Conservation (phyloP, 2,888 invertebrate species). For the Monopis laevigella region DNA sequence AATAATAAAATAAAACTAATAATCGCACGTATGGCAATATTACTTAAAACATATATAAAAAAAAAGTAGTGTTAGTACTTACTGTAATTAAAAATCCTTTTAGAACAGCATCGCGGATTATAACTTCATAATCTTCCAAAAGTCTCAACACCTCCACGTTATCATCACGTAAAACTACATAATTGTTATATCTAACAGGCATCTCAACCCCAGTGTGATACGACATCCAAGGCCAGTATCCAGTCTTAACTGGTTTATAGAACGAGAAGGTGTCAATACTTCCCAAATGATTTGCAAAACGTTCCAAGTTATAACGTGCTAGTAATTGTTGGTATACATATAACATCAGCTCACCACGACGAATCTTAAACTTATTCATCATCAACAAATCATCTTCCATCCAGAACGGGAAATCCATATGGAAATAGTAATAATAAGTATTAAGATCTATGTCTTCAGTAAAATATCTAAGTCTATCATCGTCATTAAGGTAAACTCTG, state of each 20-base stretch:
- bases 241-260: constrained; percentile 46
- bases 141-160: constrained; percentile 34
- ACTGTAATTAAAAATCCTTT: constrained; percentile 59
- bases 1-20: too few species aligned
- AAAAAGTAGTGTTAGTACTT: constrained; percentile 19
- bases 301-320: constrained; percentile 68
- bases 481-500: constrained; percentile 58
- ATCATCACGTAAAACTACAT: constrained; percentile 34
- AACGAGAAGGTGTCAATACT: constrained; percentile 51
- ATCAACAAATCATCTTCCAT: constrained; percentile 51
- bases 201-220: constrained; percentile 64
- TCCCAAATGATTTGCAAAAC: constrained; percentile 59
- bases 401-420: constrained; percentile 71
- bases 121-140: constrained; percentile 52
- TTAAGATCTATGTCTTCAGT: constrained; percentile 73
- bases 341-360: constrained; percentile 65
- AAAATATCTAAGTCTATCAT: constrained; percentile 70
- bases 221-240: constrained; percentile 67
- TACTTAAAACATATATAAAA: neutral
- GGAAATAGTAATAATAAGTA: constrained; percentile 70
- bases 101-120: constrained; percentile 67
- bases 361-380: constrained; percentile 32
- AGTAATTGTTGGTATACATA: constrained; percentile 73
- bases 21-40: too few species aligned
- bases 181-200: constrained; percentile 57